Conservation (phyloP, 2,797 vertebrate genomes). For the Parauchenoglanis ngamensis region DNA sequence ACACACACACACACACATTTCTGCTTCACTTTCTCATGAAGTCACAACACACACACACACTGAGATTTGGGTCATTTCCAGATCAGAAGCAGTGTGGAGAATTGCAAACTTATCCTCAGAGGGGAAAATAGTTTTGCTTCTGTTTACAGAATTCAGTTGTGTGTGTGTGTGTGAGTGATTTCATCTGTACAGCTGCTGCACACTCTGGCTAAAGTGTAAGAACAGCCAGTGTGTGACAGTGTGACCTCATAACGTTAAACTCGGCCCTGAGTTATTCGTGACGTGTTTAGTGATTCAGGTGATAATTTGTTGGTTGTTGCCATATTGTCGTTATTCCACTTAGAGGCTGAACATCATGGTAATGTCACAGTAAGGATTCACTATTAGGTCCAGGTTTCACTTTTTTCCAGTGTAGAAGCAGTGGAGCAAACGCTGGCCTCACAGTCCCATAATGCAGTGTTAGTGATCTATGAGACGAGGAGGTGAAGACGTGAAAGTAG, state of each 20-base stretch:
- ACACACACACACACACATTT: constrained; percentile 25
- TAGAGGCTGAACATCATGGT: background rate
- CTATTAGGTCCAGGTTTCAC: no score
- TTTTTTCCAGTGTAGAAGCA: no score
- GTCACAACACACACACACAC: background rate
- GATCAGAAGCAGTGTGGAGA: constrained; percentile 9
- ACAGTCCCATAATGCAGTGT: no score
- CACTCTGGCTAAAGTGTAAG: background rate
- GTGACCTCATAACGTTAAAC: background rate
- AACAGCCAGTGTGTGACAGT: background rate
- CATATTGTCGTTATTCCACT: background rate
- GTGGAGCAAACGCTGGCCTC: no score
- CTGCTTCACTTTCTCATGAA: no score
- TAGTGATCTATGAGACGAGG: no score
- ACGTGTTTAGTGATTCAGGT: background rate
- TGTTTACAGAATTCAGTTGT: background rate
- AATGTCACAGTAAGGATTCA: background rate
- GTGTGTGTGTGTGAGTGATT: background rate
- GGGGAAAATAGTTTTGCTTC: background rate
- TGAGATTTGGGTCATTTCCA: background rate
- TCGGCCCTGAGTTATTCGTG: background rate
- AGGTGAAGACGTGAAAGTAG: no score
- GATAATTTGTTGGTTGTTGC: background rate
- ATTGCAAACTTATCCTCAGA: background rate
- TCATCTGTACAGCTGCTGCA: background rate